Evolutionary conservation across 2,797 vertebrate species (phyloP).

Genomic region (Acipenser transmontanus): DNA sequence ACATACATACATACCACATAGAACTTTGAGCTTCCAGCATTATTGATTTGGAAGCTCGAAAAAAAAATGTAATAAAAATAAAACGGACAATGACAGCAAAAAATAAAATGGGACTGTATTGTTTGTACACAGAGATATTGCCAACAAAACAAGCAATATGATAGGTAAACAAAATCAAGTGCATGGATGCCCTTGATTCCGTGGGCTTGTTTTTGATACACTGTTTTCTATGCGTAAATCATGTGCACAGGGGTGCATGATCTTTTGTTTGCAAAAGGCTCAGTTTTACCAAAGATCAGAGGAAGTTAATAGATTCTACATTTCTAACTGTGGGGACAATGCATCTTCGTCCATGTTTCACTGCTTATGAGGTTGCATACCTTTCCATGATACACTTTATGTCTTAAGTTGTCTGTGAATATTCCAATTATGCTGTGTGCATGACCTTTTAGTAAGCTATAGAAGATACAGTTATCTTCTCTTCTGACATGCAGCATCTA

Average conservation of each 20-base stretch:
- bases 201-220: constrained; percentile 17
- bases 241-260: constrained; percentile 31
- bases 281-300: constrained; percentile 37
- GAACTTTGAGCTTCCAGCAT: constrained; percentile 11
- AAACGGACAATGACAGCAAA: constrained; percentile 6
- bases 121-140: constrained; percentile 7
- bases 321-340: constrained; percentile 56
- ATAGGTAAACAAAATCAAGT: constrained; percentile 18
- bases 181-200: background rate
- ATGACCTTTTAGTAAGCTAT: constrained; percentile 95
- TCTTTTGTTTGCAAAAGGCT: constrained; percentile 34
- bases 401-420: constrained; percentile 74
- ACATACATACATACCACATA: background rate
- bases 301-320: constrained; percentile 56
- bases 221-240: constrained; percentile 19
- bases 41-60: constrained; percentile 14
- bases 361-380: constrained; percentile 47
- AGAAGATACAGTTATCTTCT: constrained; percentile 96
- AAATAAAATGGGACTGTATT: constrained; percentile 15
- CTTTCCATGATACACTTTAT: constrained; percentile 56
- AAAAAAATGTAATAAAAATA: background rate
- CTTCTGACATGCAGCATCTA: constrained; percentile 86
- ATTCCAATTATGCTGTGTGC: constrained; percentile 82
- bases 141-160: constrained; percentile 22
- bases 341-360: constrained; percentile 57